Evolutionary conservation across 2,888 invertebrate species (phyloP), one percentile per base, ranked within the genome.

Genomic region (Heterodera filipjevi): DNA sequence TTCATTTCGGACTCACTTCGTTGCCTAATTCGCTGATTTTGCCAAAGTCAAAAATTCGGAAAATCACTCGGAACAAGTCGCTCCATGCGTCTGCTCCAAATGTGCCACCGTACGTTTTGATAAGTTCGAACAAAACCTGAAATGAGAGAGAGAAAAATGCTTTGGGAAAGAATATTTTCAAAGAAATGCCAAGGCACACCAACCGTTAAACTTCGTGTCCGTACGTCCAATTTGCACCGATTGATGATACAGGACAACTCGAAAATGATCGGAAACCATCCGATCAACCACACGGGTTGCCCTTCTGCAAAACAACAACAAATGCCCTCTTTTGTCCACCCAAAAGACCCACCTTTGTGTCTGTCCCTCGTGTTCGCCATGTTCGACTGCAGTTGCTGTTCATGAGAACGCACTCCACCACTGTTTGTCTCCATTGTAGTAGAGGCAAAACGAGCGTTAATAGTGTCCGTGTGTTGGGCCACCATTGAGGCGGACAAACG

Each of bases 21-120:
- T 94, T 93, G 85, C 95, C 93, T 85, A 95, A 94, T 89, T 98
- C 98, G 1, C 97, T 97, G 85, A 98, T 91, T 90, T 99, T 99
- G 95, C 97, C 96, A 90, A 97, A 96, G 90, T 99, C 98, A 90
- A 99, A 99, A 85, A 99, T 98, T 85, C 98, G 92, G 91, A 98
- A 98, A 78, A 98, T 92, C 80, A 98, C 94, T 86, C 93, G 94
- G 90, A 99, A 99, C 77, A 99, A 92, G 91, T 99, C 99, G 89
- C 93, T 93, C 99, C 99, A 99, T 98, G 99, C 99, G 89, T 96
- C 95, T 0, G 94, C 93, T 92, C 83, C 95, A 94, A 89, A 89
- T 19, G 82, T 81, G 3, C 77, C 81, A 6, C 99, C 99, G 88
- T 98, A 95, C 0, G 95, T 96, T 91, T 99, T 99, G 76, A 99